These are phyloP conservation scores for Ictidomys tridecemlineatus DNA, from an alignment of 2,113 vertebrate genomes.

Conservation along the genomic window DNA sequence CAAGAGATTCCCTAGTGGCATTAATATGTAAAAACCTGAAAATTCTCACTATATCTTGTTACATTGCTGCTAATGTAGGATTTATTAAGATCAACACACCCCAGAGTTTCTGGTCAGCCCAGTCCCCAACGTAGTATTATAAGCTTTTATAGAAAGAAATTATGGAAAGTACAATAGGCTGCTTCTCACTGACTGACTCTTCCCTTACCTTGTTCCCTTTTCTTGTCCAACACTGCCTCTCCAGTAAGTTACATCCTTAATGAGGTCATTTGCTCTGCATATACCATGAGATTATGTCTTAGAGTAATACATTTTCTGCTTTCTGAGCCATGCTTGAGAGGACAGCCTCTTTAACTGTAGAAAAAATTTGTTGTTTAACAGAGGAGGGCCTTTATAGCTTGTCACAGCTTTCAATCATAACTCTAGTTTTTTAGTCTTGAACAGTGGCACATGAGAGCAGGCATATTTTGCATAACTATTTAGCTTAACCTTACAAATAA, in stretches of 20 bases:
- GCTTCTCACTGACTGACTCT: neutral
- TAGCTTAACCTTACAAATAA: neutral
- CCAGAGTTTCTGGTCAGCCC: neutral
- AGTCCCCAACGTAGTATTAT: neutral
- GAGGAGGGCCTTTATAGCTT: constrained; percentile 24
- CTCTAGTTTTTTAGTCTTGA: neutral
- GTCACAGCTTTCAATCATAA: constrained; percentile 45
- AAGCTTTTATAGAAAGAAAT: constrained; percentile 40
- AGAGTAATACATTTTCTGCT: neutral
- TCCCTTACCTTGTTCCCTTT: neutral
- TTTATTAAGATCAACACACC: neutral
- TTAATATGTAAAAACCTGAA: constrained; percentile 16
- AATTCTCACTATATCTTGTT: neutral
- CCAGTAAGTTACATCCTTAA: neutral
- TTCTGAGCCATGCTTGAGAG: constrained; percentile 22
- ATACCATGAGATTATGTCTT: neutral
- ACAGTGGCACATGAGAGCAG: neutral
- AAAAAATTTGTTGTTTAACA: constrained; percentile 12
- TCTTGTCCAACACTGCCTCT: neutral
- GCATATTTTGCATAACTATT: neutral
- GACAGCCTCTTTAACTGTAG: neutral
- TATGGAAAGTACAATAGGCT: neutral
- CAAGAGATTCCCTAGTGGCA: neutral
- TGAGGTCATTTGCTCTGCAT: neutral
- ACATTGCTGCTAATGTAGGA: neutral